Conservation (phyloP, 1,140 invertebrate genomes). For the Drosophila novamexicana region DNA sequence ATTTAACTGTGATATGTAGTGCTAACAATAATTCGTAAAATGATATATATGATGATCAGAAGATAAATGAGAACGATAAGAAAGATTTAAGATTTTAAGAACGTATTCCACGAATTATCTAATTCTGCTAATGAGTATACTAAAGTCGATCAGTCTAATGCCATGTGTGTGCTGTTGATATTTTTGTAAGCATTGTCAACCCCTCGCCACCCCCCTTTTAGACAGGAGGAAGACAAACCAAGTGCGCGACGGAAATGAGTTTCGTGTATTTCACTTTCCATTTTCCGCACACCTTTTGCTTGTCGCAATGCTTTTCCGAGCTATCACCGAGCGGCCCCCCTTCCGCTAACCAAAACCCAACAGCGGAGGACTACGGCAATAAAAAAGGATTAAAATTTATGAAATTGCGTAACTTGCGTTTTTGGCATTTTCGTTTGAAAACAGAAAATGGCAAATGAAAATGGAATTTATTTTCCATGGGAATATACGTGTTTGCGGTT, state of each 20-base stretch:
- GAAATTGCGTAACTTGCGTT: conserved; percentile 68
- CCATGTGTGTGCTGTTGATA: neutral
- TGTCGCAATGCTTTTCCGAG: conserved; percentile 13
- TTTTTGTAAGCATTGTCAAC: conserved; percentile 24
- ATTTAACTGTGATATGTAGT: too few relatives aligned
- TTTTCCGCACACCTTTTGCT: conserved; percentile 54
- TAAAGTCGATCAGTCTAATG: neutral
- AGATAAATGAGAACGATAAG: too few relatives aligned
- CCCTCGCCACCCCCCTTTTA: neutral
- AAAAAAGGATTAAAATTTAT: conserved; percentile 83
- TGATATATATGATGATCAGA: too few relatives aligned
- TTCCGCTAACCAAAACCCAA: neutral
- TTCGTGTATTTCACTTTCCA: conserved; percentile 78
- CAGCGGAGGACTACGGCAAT: conserved; percentile 46
- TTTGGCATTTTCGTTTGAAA: conserved; percentile 59
- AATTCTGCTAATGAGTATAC: conserved; percentile 2
- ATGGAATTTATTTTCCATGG: conserved; percentile 39
- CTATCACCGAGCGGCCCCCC: neutral
- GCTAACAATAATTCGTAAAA: too few relatives aligned
- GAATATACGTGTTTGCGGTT: conserved; percentile 64
- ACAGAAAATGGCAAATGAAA: conserved; percentile 42
- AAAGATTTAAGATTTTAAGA: too few relatives aligned
- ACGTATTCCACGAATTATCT: too few relatives aligned
- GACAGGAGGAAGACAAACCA: conserved; percentile 14
- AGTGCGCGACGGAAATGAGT: conserved; percentile 73